These are phyloP conservation scores for Artibeus jamaicensis DNA, from an alignment of 2,797 vertebrate genomes.

Conservation along the genomic window DNA sequence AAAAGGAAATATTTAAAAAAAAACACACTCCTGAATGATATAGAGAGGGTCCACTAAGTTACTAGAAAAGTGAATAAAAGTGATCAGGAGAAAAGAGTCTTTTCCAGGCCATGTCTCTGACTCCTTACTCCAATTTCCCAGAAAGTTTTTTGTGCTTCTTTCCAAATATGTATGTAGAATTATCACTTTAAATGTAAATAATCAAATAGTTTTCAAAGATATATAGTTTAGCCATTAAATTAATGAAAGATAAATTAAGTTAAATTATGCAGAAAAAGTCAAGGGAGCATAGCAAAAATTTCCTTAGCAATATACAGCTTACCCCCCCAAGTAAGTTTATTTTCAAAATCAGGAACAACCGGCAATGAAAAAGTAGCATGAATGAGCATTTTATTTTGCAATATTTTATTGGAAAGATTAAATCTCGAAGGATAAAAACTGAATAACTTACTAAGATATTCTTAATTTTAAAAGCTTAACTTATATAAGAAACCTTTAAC, in stretches of 20 bases:
- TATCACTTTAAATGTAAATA: neutral
- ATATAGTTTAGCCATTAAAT: neutral
- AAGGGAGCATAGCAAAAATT: neutral
- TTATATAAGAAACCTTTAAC: neutral
- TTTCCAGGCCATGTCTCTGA: neutral
- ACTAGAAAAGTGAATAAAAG: neutral
- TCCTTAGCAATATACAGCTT: neutral
- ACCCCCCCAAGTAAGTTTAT: neutral
- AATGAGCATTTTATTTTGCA: neutral
- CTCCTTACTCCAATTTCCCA: neutral
- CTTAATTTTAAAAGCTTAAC: neutral
- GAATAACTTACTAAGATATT: neutral
- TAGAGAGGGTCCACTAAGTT: neutral
- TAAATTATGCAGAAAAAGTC: neutral
- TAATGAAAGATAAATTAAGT: neutral
- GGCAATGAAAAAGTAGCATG: neutral
- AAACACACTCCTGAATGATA: neutral
- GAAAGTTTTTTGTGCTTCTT: neutral
- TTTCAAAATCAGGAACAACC: neutral
- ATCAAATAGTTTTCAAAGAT: neutral
- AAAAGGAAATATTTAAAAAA: neutral
- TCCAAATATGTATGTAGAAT: neutral
- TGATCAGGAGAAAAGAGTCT: neutral
- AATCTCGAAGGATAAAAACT: neutral
- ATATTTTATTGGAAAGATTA: neutral